phyloP scores from a whole-genome alignment of 2,113 vertebrate species.

The Sarotherodon lohbergeri region DNA sequence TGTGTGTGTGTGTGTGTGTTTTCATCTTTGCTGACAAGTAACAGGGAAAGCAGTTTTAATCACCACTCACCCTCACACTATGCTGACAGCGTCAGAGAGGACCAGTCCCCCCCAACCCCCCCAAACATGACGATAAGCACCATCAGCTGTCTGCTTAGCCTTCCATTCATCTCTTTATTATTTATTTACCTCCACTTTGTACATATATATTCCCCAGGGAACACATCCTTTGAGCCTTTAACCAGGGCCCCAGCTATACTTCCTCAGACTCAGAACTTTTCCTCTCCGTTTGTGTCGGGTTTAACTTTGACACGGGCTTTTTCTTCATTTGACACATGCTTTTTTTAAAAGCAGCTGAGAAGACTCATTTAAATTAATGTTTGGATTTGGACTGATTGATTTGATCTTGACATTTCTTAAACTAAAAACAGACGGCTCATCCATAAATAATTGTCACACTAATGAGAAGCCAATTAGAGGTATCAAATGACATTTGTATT shows the following conservation, averaged over 20 bases:
- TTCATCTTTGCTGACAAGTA: conserved; percentile 58
- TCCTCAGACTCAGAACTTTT: conserved; percentile 22
- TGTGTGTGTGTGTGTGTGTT: neutral
- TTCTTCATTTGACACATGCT: conserved; percentile 3
- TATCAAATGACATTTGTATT: neutral
- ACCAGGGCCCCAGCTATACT: conserved; percentile 13
- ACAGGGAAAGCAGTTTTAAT: conserved; percentile 63
- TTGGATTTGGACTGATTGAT: conserved; percentile 14
- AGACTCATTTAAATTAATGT: conserved; percentile 12
- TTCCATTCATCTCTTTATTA: conserved; percentile 59
- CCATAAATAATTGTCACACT: conserved; percentile 25
- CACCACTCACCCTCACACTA: conserved; percentile 55
- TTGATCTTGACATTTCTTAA: conserved; percentile 1
- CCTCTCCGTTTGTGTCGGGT: conserved; percentile 12
- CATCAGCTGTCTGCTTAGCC: conserved; percentile 62
- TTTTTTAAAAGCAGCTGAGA: neutral
- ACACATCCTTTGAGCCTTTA: conserved; percentile 43
- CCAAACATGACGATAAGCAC: conserved; percentile 51
- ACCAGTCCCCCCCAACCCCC: conserved; percentile 4
- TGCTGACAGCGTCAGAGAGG: conserved; percentile 63
- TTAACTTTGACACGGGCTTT: conserved; percentile 1
- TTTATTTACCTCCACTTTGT: conserved; percentile 63
- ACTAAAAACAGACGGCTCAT: conserved; percentile 1
- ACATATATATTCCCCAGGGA: conserved; percentile 39
- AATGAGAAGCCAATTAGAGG: conserved; percentile 30